These are phyloP conservation scores for Mixornis gularis DNA, from an alignment of 2,113 vertebrate genomes.

Conservation along the genomic window DNA sequence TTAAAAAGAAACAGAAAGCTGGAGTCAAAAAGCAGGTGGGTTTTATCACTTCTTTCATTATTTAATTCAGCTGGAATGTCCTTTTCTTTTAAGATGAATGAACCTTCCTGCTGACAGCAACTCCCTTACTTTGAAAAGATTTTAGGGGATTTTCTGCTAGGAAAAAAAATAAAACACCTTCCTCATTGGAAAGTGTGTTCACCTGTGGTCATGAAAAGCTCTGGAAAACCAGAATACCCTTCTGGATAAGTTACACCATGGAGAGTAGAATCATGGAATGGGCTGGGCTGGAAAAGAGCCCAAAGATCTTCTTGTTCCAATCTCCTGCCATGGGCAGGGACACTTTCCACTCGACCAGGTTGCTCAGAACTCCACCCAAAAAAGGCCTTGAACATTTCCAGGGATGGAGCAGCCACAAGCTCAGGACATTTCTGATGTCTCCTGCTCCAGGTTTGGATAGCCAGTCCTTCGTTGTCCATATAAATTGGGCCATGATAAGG, in stretches of 20 bases:
- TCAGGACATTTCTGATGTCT: neutral
- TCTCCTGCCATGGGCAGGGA: neutral
- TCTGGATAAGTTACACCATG: rapidly evolving
- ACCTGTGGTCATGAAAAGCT: neutral
- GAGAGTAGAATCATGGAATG: neutral
- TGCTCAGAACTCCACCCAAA: neutral
- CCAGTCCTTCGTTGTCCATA: neutral
- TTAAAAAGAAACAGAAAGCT: slow-evolving; percentile 30
- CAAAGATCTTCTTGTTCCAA: neutral
- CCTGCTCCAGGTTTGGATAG: neutral
- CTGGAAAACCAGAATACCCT: neutral
- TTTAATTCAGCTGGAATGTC: slow-evolving; percentile 43
- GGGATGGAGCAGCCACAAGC: neutral
- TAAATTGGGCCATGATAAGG: neutral
- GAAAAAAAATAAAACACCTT: neutral
- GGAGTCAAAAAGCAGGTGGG: slow-evolving; percentile 12
- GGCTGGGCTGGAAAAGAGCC: neutral
- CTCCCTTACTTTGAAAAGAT: slow-evolving; percentile 6
- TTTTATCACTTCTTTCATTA: slow-evolving; percentile 25
- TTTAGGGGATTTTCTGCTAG: slow-evolving; percentile 30
- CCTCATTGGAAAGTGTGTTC: neutral
- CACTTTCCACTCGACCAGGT: neutral
- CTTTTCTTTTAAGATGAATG: slow-evolving; percentile 23
- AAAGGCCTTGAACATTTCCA: neutral
- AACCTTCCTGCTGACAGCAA: neutral